Base-by-base conservation (phyloP, 2,797 vertebrate species). In the Coregonus suidteri region DNA sequence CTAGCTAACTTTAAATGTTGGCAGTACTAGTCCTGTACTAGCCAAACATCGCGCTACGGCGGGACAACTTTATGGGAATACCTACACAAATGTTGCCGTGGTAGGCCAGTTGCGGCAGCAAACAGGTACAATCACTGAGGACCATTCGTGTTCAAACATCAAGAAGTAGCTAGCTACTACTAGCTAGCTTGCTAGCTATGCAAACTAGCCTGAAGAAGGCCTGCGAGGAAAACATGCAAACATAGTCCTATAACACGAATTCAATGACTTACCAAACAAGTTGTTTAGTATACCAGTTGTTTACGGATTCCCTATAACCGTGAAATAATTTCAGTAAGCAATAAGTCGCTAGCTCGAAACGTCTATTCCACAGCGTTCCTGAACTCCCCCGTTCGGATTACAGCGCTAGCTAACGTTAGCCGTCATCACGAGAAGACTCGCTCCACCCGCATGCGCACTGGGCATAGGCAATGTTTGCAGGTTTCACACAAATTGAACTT, bases 341-440 rank as follows among this genome's bases (percentile, higher is more conserved):
- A 65, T 59, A 15, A 64, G 3, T 41, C 2, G 16, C n/a, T 47
- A 15, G 34, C 18, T 74, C 66, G 67, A 76, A 59, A n/a, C 14
- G 71, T 59, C 51, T 73, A 81, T 71, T 77, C 54, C 64, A 77
- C 75, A 75, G 73, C 67, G 71, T 83, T 74, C 79, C 72, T 56
- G 72, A 47, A 14, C 59, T 64, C 73, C 74, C 79, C 64, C 75
- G 75, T 69, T 35, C 75, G 35, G 73, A 56, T 78, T 84, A 88
- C 89, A 84, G 81, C 80, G 82, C 82, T 79, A 76, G 77, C 71
- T 93, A 91, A 93, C 91, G 92, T 91, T 86, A 74, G 90, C 92
- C 94, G 94, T 94, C 93, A 94, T 93, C 92, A 93, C 91, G 91
- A 90, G 88, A 90, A 90, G 91, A 89, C 90, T 31, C 78, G 82